A percentile compares a stretch with the other conserved stretches of the same genome.
Evolutionary conservation across 2,888 invertebrate genomes (phyloP).

Genomic region (Tromatobia lineatoria): DNA sequence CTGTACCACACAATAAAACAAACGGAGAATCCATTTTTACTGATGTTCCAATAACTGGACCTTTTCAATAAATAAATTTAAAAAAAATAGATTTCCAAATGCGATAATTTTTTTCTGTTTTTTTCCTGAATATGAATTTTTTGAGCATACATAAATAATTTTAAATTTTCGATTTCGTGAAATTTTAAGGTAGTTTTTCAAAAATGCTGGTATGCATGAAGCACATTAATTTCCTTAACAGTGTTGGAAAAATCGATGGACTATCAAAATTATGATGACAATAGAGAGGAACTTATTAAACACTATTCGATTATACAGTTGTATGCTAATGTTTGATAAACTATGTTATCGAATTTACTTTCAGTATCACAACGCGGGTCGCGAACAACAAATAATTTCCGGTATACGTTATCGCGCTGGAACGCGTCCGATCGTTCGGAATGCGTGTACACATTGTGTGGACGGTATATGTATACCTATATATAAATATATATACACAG

Average conservation of each 20-base stretch:
- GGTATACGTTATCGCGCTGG: slow-evolving; percentile 44
- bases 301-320: background rate
- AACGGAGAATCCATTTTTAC: no score
- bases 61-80: no score
- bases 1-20: no score
- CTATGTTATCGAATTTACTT: slow-evolving; percentile 19
- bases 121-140: no score
- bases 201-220: no score
- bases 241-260: background rate
- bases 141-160: no score
- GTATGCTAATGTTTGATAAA: slow-evolving; percentile 13
- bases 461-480: background rate
- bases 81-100: no score
- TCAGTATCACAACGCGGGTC: background rate
- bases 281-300: background rate
- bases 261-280: background rate
- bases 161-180: no score
- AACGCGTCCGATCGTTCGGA: slow-evolving; percentile 41
- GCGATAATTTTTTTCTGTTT: no score
- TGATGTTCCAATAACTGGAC: no score
- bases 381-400: slow-evolving; percentile 12
- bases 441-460: slow-evolving; percentile 35
- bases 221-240: background rate
- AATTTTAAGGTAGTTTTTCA: no score
- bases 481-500: background rate